A percentile compares a stretch with the other conserved stretches of the same genome.
These are phyloP conservation scores for Leptodactylus fallax DNA, from an alignment of 2,797 vertebrate genomes.

Conservation along the genomic window DNA sequence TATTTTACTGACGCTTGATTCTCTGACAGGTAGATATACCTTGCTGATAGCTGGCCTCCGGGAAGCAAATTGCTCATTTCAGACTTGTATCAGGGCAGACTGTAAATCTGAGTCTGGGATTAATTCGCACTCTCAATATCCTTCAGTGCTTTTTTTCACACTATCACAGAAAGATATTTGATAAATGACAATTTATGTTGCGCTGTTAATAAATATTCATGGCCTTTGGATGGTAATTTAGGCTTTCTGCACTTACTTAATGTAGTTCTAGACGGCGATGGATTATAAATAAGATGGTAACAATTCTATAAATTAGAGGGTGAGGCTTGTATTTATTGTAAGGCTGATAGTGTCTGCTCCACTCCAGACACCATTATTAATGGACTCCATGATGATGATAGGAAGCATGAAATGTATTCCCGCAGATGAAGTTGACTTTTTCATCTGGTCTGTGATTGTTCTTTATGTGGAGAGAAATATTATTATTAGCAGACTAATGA, in stretches of 20 bases:
- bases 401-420: not conserved
- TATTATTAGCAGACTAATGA: not conserved
- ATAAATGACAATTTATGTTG: constrained; percentile 57
- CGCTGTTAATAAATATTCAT: constrained; percentile 61
- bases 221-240: constrained; percentile 42
- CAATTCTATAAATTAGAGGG: constrained; percentile 53
- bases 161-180: constrained; percentile 50
- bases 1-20: constrained; percentile 41
- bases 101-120: constrained; percentile 56
- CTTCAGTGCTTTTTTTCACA: not conserved
- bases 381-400: constrained; percentile 13
- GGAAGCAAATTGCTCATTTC: constrained; percentile 58
- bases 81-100: constrained; percentile 45
- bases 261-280: constrained; percentile 39
- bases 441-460: not conserved
- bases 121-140: constrained; percentile 7
- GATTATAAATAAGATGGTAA: constrained; percentile 55
- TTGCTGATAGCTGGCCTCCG: constrained; percentile 41
- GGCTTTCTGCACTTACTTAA: constrained; percentile 38
- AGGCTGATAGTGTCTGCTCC: constrained; percentile 22
- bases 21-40: constrained; percentile 45
- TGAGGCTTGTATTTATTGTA: constrained; percentile 35
- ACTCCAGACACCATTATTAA: constrained; percentile 40
- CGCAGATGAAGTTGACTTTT: not conserved
- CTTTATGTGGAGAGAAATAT: not conserved